Percentiles rank a stretch among this genome's conserved stretches.
phyloP scores from a whole-genome alignment of 1,140 invertebrate species.

The Neuroterus valhalla region DNA sequence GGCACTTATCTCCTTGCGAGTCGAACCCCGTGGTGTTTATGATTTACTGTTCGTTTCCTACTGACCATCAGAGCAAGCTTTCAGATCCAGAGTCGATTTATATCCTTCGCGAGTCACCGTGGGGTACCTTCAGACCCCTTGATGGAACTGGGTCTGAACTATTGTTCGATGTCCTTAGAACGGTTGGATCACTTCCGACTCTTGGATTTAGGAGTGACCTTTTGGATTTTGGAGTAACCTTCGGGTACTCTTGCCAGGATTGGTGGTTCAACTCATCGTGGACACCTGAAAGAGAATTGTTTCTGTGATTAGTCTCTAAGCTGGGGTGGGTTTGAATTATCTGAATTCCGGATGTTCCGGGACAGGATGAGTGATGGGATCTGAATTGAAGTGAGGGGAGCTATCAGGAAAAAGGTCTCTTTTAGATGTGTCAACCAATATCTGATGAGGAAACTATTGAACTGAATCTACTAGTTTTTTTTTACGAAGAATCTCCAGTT shows the following conservation, averaged over 20 bases:
- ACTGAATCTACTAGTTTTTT: too few relatives aligned
- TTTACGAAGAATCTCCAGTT: too few relatives aligned
- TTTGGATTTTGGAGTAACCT: background rate
- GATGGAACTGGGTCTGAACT: slow-evolving; percentile 7
- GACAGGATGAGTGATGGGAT: too few relatives aligned
- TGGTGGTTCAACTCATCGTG: background rate
- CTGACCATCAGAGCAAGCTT: slow-evolving; percentile 21
- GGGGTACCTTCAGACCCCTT: slow-evolving; percentile 12
- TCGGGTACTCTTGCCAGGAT: background rate
- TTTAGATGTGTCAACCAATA: too few relatives aligned
- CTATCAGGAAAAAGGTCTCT: too few relatives aligned
- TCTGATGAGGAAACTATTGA: too few relatives aligned
- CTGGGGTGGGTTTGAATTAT: too few relatives aligned
- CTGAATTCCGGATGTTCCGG: too few relatives aligned
- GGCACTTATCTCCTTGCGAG: slow-evolving; percentile 50
- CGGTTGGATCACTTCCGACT: background rate
- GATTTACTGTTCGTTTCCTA: slow-evolving; percentile 52
- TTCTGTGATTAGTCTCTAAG: background rate
- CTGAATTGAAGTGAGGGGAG: too few relatives aligned
- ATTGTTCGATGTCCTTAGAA: slow-evolving; percentile 4
- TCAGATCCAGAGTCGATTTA: slow-evolving; percentile 28
- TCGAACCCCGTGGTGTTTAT: slow-evolving; percentile 56
- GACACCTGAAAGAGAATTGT: background rate
- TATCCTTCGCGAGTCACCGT: slow-evolving; percentile 22
- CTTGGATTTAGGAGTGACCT: background rate